Conservation (phyloP, 2,888 invertebrate genomes). For the Leucophora obtusa region DNA sequence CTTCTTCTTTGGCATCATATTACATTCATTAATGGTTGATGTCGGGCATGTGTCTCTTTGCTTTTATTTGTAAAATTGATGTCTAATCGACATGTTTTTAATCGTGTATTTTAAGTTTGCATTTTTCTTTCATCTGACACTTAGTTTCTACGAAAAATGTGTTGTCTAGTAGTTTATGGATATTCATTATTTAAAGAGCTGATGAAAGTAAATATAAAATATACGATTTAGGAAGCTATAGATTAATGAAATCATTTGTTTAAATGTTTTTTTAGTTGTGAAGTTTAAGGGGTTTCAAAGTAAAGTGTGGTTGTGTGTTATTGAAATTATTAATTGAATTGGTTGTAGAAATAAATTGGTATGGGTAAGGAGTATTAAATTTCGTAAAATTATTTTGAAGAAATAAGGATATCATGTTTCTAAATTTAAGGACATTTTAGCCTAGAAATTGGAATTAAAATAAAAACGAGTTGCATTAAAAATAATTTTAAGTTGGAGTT, state of each 20-base stretch:
- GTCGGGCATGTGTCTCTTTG: slow-evolving; percentile 59
- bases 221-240: slow-evolving; percentile 58
- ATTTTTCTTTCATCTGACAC: background rate
- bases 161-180: slow-evolving; percentile 60
- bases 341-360: slow-evolving; percentile 16
- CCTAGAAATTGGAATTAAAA: too few species aligned
- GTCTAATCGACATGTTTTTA: slow-evolving; percentile 75
- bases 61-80: slow-evolving; percentile 70
- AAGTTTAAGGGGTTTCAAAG: background rate
- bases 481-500: too few species aligned
- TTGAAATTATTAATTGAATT: slow-evolving; percentile 39
- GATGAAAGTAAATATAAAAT: slow-evolving; percentile 54
- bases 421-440: background rate
- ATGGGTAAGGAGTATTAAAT: slow-evolving; percentile 7
- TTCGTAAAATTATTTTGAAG: background rate
- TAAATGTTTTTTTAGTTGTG: slow-evolving; percentile 26
- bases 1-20: slow-evolving; percentile 48
- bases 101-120: slow-evolving; percentile 71
- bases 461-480: too few species aligned
- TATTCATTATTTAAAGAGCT: slow-evolving; percentile 51
- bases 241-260: slow-evolving; percentile 62
- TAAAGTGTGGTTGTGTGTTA: background rate
- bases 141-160: slow-evolving; percentile 16
- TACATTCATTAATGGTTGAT: slow-evolving; percentile 57
- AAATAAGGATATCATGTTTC: background rate